Percentiles rank a stretch among this genome's conserved stretches.
phyloP scores from a whole-genome alignment of 2,113 vertebrate genomes.

The Panthera tigris region DNA sequence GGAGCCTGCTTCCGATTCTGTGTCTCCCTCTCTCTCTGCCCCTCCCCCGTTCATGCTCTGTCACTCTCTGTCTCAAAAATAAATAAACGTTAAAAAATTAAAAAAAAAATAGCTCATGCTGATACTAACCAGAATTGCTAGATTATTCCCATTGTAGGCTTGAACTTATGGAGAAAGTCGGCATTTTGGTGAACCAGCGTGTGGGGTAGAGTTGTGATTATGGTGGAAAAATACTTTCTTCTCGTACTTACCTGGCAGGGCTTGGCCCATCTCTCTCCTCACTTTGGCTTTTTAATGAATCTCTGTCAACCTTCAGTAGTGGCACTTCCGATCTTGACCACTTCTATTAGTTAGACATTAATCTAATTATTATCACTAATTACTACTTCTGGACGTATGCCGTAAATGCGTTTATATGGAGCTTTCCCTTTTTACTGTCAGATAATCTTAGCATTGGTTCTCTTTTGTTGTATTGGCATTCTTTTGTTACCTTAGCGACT shows the following conservation, averaged over 20 bases:
- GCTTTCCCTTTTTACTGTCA: neutral
- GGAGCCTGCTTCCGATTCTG: too few relatives aligned
- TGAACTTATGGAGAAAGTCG: neutral
- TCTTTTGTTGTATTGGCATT: neutral
- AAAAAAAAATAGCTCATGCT: neutral
- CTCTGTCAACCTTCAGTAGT: neutral
- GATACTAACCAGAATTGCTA: neutral
- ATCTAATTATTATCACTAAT: conserved; percentile 5
- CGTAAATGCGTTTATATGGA: neutral
- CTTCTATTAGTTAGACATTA: neutral
- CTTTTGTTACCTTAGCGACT: neutral
- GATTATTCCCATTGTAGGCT: neutral
- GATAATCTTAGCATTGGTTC: neutral
- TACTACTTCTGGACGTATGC: neutral
- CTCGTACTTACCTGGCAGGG: neutral
- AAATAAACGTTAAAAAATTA: too few relatives aligned
- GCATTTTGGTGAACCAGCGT: neutral
- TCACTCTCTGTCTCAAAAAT: too few relatives aligned
- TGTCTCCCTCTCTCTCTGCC: too few relatives aligned
- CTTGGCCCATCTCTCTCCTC: neutral
- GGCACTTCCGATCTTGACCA: neutral
- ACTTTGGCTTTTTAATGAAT: conserved; percentile 2
- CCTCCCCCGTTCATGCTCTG: too few relatives aligned
- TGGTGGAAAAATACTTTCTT: neutral
- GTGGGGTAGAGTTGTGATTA: neutral